Evolutionary conservation across 30 jellyfish, hydroid and myxozoan genomes (phyloP).

Genomic region (Morbakka virulenta): DNA sequence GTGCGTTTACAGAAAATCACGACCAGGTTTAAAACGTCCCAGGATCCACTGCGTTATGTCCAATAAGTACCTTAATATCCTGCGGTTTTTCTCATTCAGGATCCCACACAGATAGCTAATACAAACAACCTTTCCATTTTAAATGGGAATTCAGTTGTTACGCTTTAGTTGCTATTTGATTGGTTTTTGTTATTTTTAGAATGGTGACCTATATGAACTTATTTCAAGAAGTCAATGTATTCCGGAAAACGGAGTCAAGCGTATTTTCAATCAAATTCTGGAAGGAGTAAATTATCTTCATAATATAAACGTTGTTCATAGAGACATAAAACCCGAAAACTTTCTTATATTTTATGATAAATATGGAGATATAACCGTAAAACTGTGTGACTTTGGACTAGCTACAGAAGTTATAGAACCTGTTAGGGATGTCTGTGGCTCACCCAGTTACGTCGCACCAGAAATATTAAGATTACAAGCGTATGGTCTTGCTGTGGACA

Average conservation of each 20-base stretch:
- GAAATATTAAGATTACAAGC: slow-evolving; percentile 57
- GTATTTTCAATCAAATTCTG: slow-evolving; percentile 29
- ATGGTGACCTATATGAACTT: slow-evolving; percentile 72
- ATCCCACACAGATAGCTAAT: too few relatives aligned
- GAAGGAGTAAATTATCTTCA: slow-evolving; percentile 60
- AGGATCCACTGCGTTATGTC: too few relatives aligned
- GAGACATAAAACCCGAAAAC: slow-evolving; percentile 84
- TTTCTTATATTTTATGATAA: slow-evolving; percentile 35
- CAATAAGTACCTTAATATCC: too few relatives aligned
- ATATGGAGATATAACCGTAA: background rate
- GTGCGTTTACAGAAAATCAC: too few relatives aligned
- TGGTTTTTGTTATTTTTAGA: slow-evolving; percentile 53
- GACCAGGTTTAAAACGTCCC: too few relatives aligned
- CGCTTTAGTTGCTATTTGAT: too few relatives aligned
- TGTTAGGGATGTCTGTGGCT: slow-evolving; percentile 70
- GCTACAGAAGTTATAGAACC: slow-evolving; percentile 42
- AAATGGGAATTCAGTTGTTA: too few relatives aligned
- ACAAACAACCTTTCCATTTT: too few relatives aligned
- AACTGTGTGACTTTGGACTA: slow-evolving; percentile 82
- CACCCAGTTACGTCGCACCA: slow-evolving; percentile 92
- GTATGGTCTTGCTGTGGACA: slow-evolving; percentile 81
- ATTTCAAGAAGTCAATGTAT: slow-evolving; percentile 22
- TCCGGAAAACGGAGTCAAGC: slow-evolving; percentile 26
- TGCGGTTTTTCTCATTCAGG: too few relatives aligned
- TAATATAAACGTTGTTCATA: slow-evolving; percentile 53